Conservation (phyloP, 2,888 invertebrate genomes). For the Drosophila melanosoma region DNA sequence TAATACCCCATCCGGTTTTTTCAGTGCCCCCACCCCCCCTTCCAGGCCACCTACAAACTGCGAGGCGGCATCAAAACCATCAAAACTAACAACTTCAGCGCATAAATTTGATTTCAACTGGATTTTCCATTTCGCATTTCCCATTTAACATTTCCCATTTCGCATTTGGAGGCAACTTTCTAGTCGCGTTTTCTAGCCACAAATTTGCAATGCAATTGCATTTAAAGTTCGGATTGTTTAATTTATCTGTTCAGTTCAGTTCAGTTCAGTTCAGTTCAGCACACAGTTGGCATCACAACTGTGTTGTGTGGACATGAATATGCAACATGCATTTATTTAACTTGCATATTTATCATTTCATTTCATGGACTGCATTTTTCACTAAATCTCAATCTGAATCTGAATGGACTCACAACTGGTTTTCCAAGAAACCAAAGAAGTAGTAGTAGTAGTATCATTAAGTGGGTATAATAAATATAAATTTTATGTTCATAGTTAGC, state of each 20-base stretch:
- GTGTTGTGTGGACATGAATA: conserved; percentile 41
- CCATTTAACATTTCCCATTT: conserved; percentile 30
- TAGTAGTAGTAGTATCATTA: background rate
- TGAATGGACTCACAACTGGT: conserved; percentile 45
- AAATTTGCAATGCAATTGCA: conserved; percentile 75
- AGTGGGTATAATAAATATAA: conserved; percentile 32
- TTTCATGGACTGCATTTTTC: conserved; percentile 45
- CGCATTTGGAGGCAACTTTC: conserved; percentile 57
- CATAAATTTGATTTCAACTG: conserved; percentile 62
- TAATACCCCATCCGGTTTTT: conserved; percentile 16
- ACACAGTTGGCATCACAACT: conserved; percentile 71
- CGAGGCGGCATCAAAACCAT: conserved; percentile 74
- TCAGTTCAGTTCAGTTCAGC: conserved; percentile 57
- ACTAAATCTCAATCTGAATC: conserved; percentile 30
- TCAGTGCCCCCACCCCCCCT: background rate
- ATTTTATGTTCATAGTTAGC: conserved; percentile 45
- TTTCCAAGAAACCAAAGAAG: conserved; percentile 6
- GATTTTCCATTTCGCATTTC: conserved; percentile 35
- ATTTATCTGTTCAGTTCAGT: conserved; percentile 70
- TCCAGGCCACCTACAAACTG: conserved; percentile 9
- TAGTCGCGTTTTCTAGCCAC: conserved; percentile 50
- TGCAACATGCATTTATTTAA: conserved; percentile 60
- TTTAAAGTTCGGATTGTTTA: conserved; percentile 64
- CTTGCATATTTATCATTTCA: conserved; percentile 38
- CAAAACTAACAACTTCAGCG: conserved; percentile 74